These are phyloP conservation scores for Adelges cooleyi DNA, from an alignment of 1,140 invertebrate species.

Conservation along the genomic window DNA sequence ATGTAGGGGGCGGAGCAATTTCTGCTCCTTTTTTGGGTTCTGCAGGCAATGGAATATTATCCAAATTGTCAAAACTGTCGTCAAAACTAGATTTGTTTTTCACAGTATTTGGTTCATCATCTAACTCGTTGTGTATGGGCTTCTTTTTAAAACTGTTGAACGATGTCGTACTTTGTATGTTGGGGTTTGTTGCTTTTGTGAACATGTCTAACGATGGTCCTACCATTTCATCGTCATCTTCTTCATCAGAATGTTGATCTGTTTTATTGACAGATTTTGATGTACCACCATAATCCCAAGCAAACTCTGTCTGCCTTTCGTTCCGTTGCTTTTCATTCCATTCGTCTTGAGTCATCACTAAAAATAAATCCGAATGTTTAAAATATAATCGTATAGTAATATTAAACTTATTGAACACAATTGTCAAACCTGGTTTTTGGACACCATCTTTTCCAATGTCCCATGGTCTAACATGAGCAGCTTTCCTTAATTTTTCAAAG, in stretches of 20 bases:
- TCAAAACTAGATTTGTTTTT: background rate
- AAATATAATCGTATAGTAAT: background rate
- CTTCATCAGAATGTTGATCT: background rate
- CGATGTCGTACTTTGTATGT: slow-evolving; percentile 3
- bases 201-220: slow-evolving; percentile 32
- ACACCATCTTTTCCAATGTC: slow-evolving; percentile 48
- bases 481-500: slow-evolving; percentile 28
- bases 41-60: background rate
- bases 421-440: slow-evolving; percentile 30
- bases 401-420: background rate
- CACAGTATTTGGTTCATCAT: background rate
- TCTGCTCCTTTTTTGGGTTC: slow-evolving; percentile 38
- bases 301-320: slow-evolving; percentile 57
- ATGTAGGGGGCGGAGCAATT: slow-evolving; percentile 51
- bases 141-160: background rate
- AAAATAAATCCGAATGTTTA: slow-evolving; percentile 27
- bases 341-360: slow-evolving; percentile 60
- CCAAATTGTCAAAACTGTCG: background rate
- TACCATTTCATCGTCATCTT: slow-evolving; percentile 28
- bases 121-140: slow-evolving; percentile 4
- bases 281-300: slow-evolving; percentile 38
- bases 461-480: slow-evolving; percentile 48
- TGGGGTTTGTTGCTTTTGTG: slow-evolving; percentile 32
- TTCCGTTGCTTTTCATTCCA: slow-evolving; percentile 62
- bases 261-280: background rate